Percentiles rank a stretch among this genome's conserved stretches.
phyloP scores from a whole-genome alignment of 2,113 vertebrate genomes.

The Podarcis muralis region DNA sequence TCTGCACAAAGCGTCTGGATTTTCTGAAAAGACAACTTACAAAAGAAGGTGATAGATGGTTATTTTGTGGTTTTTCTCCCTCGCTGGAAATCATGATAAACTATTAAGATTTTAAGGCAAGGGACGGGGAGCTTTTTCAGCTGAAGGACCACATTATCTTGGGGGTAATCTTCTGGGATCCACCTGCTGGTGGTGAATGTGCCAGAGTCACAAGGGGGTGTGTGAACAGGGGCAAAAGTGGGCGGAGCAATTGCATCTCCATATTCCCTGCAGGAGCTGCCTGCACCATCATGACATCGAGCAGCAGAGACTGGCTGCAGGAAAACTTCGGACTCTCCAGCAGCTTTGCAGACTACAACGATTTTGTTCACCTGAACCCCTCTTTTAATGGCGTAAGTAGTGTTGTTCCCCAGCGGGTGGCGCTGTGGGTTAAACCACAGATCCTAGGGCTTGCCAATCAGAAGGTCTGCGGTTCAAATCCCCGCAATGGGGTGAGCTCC shows the following conservation, averaged over 20 bases:
- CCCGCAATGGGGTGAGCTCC: too few relatives aligned
- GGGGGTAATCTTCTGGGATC: too few relatives aligned
- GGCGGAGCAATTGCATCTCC: neutral
- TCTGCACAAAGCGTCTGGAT: conserved; percentile 26
- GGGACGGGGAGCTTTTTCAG: neutral
- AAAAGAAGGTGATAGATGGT: conserved; percentile 44
- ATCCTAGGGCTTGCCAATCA: too few relatives aligned
- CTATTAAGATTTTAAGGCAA: neutral
- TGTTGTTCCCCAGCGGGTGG: too few relatives aligned
- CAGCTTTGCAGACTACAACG: conserved; percentile 1
- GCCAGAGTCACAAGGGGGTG: too few relatives aligned
- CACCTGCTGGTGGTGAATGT: too few relatives aligned
- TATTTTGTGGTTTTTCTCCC: neutral
- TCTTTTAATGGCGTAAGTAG: conserved; percentile 46
- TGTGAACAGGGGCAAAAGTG: neutral
- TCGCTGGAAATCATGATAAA: neutral
- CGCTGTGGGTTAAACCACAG: too few relatives aligned
- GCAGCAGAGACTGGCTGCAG: conserved; percentile 42
- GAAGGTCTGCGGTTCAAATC: too few relatives aligned
- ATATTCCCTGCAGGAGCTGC: conserved; percentile 39
- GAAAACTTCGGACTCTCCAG: conserved; percentile 45
- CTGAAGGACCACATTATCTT: too few relatives aligned
- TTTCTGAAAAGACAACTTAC: conserved; percentile 36
- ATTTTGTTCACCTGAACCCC: conserved; percentile 29
- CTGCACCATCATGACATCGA: conserved; percentile 35